Evolutionary conservation across 1,140 invertebrate genomes (phyloP), one percentile per base, ranked within the genome.

Genomic region (Nephila pilipes): DNA sequence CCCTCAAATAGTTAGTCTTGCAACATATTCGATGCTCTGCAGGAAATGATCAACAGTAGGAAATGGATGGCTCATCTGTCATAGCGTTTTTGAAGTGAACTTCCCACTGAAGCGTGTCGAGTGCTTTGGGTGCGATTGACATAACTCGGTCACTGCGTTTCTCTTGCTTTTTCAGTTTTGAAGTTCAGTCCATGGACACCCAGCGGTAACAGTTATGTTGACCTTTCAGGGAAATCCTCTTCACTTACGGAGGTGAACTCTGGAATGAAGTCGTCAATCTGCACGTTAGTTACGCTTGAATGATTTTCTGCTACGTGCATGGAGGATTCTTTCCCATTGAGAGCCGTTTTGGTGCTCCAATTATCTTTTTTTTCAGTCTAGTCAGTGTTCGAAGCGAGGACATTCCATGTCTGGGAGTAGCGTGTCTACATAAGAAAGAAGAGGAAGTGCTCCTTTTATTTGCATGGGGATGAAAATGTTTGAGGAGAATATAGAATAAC

Each of bases 171-270:
- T 36, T 29, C 69, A 36, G 69, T 75, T 36, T 75, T 29, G 69
- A 75, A 75, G 69, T 75, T 36, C 32, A 75, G 69, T 75, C 29
- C 69, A 29, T 75, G 69, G 18, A 75, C 69, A 29, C 69, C 69
- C 29, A 75, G 32, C 65, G 25, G 69, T 75, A 36, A 75, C 69
- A 75, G 29, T 75, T 36, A 25, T 75, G 5, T 75, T 75, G 69
- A 75, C 69, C 69, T 75, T 75, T 75, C 69, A 75, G 69, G 69
- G 69, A 75, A 75, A 75, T 75, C 69, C 32, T 75, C 29, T 46
- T 46, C 46, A 2, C 32, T 20, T n/a, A 65, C 63, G 63, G 63
- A 65, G 63, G 25, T 65, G 63, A 65, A 65, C 63, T 65, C 63
- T 46, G 63, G 63, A n/a, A 63, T 25, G 60, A 22, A 63, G 65